Evolutionary conservation across 2,797 vertebrate genomes (phyloP).

Genomic region (Cyclura pinguis): DNA sequence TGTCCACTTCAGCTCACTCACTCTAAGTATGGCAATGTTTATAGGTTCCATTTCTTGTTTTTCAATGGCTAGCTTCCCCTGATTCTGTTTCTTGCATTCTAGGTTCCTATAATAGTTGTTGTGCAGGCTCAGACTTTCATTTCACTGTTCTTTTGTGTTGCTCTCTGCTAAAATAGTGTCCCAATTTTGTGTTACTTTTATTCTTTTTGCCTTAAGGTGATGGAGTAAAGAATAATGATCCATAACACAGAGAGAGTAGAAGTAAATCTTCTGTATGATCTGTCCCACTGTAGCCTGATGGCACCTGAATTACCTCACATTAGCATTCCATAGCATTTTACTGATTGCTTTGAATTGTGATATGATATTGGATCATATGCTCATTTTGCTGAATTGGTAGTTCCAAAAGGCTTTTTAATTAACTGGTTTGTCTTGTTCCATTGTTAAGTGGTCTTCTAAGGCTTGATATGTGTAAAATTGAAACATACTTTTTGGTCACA

Average conservation of each 20-base stretch:
- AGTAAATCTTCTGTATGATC: background rate
- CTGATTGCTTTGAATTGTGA: background rate
- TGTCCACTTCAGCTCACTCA: no score
- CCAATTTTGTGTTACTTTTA: background rate
- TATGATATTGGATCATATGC: background rate
- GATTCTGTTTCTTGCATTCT: no score
- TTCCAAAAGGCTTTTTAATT: conserved; percentile 8
- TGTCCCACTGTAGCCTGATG: background rate
- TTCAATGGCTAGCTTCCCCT: no score
- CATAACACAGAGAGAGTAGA: background rate
- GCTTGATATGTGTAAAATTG: background rate
- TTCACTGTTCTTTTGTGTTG: background rate
- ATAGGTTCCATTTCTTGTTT: no score
- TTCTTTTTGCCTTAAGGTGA: background rate
- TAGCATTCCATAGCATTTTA: conserved; percentile 1
- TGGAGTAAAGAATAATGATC: background rate
- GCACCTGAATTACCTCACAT: background rate
- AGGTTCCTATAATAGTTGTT: no score
- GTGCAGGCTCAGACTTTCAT: no score
- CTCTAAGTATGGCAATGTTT: no score
- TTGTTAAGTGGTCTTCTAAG: background rate
- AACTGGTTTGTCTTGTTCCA: background rate
- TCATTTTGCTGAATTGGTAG: background rate
- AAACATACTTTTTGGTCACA: background rate
- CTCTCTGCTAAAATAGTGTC: background rate